A percentile compares a stretch with the other conserved stretches of the same genome.
phyloP scores from a whole-genome alignment of 2,888 invertebrate species.

The Eretmocerus hayati region DNA sequence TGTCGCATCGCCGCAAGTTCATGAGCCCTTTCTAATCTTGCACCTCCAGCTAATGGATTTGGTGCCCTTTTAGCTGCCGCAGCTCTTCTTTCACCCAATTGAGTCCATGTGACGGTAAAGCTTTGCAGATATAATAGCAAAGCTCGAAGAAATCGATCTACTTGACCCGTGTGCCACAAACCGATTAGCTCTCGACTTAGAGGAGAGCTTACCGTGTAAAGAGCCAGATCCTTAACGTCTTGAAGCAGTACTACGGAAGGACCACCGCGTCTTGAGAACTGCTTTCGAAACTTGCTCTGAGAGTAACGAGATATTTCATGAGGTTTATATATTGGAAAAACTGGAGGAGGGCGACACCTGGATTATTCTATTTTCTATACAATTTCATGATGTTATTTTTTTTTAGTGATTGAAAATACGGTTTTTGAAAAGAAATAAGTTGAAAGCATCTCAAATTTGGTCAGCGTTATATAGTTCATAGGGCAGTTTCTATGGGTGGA shows the following conservation, averaged over 20 bases:
- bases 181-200: constrained; percentile 55
- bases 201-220: constrained; percentile 51
- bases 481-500: too few species aligned
- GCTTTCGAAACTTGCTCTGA: constrained; percentile 8
- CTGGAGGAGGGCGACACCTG: too few species aligned
- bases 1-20: constrained; percentile 56
- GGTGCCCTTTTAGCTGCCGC: constrained; percentile 43
- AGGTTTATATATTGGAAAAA: too few species aligned
- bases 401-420: too few species aligned
- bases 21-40: constrained; percentile 37
- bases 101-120: constrained; percentile 58
- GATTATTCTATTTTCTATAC: too few species aligned
- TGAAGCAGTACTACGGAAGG: constrained; percentile 55
- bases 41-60: constrained; percentile 37
- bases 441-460: too few species aligned
- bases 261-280: constrained; percentile 37
- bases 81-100: constrained; percentile 52
- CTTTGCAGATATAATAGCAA: constrained; percentile 58
- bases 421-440: too few species aligned
- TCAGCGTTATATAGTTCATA: too few species aligned
- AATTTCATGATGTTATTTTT: too few species aligned
- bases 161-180: constrained; percentile 53
- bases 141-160: constrained; percentile 59
- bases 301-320: too few species aligned
- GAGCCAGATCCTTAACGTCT: constrained; percentile 57